Percentiles rank a stretch among this genome's conserved stretches.
phyloP scores from a whole-genome alignment of 2,113 vertebrate genomes.

The Sigmodon hispidus region DNA sequence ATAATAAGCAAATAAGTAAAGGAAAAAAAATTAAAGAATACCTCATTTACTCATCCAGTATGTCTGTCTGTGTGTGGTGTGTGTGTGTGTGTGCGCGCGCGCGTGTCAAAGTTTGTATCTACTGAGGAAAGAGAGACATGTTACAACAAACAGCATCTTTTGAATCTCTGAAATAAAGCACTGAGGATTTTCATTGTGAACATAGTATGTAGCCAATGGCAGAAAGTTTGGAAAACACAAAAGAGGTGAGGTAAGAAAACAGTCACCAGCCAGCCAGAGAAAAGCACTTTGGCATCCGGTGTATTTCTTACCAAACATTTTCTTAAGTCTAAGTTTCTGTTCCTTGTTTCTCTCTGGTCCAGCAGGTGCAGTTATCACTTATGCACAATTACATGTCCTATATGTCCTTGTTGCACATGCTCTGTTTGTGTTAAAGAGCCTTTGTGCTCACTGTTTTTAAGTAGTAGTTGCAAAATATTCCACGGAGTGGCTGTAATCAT shows the following conservation, averaged over 20 bases:
- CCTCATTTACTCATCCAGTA: constrained; percentile 3
- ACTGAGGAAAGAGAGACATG: not conserved
- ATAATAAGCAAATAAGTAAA: not conserved
- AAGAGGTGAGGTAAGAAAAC: constrained; percentile 25
- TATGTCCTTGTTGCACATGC: not conserved
- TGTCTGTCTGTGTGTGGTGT: no score
- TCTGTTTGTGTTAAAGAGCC: constrained; percentile 16
- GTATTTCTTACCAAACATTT: not conserved
- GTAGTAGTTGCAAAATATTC: constrained; percentile 38
- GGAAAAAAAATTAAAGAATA: not conserved
- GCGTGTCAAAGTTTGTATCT: not conserved
- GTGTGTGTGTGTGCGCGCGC: no score
- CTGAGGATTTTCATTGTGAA: not conserved
- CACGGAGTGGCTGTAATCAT: constrained; percentile 2
- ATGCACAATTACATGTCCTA: not conserved
- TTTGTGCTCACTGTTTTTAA: constrained; percentile 30
- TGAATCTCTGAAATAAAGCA: constrained; percentile 41
- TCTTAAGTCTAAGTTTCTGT: not conserved
- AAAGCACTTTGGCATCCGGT: constrained; percentile 14
- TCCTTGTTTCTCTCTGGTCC: not conserved
- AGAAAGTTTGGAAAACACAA: constrained; percentile 20
- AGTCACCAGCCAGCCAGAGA: not conserved
- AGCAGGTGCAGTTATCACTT: not conserved
- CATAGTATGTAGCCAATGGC: not conserved
- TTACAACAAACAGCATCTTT: not conserved